A percentile compares a stretch with the other conserved stretches of the same genome.
Evolutionary conservation across 2,113 vertebrate genomes (phyloP).

Genomic region (Macaca mulatta): DNA sequence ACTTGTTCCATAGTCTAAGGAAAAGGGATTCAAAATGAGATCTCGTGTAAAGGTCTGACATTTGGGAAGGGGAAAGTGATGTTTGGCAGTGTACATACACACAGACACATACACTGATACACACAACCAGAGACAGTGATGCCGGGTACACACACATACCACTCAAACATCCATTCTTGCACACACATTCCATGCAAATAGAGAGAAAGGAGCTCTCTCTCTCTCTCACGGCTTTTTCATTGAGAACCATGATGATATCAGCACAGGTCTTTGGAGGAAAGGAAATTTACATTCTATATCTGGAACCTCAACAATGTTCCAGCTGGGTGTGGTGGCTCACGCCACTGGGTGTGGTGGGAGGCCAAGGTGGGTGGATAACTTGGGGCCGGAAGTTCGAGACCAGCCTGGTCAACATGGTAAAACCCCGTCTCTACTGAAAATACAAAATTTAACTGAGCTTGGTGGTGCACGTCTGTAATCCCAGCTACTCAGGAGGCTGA

Average conservation of each 20-base stretch:
- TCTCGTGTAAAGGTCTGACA: not conserved
- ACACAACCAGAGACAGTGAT: not conserved
- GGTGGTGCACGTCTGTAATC: no score
- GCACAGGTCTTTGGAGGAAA: conserved; percentile 5
- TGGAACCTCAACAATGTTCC: conserved; percentile 14
- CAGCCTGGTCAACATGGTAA: no score
- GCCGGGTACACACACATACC: not conserved
- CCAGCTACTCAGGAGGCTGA: no score
- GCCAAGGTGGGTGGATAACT: no score
- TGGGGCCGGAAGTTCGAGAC: no score
- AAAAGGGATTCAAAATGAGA: conserved; percentile 31
- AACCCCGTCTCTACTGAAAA: no score
- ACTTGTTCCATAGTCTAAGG: not conserved
- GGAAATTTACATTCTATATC: not conserved
- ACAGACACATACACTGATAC: no score
- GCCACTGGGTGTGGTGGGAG: no score
- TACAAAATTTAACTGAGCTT: no score
- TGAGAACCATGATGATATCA: not conserved
- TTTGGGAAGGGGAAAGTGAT: not conserved
- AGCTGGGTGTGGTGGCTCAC: no score
- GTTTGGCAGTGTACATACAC: no score
- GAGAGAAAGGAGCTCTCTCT: not conserved
- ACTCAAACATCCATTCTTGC: not conserved
- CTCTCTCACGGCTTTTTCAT: not conserved
- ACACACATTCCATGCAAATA: not conserved